These are phyloP conservation scores for Caenorhabditis virilis DNA, from an alignment of 2,888 invertebrate species.

Conservation along the genomic window DNA sequence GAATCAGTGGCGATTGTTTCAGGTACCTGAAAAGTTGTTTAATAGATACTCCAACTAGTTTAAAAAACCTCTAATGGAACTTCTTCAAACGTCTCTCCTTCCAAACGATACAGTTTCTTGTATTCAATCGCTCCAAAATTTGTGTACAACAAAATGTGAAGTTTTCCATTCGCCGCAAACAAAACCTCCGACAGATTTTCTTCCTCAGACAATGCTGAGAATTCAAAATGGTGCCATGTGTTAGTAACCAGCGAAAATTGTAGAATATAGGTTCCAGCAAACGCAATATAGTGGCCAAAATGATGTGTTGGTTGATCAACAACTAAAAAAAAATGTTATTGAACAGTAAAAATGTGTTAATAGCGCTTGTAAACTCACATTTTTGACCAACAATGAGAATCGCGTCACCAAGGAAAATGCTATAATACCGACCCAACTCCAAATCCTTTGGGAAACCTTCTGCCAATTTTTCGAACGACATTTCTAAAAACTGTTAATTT, in stretches of 20 bases:
- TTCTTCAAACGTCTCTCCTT: background rate
- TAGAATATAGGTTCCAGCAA: background rate
- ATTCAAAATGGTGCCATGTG: background rate
- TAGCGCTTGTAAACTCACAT: no score
- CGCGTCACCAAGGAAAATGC: no score
- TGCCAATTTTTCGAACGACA: background rate
- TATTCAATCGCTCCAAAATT: background rate
- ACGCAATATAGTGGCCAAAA: background rate
- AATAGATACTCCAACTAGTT: background rate
- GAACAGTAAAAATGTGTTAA: no score
- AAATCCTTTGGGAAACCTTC: background rate
- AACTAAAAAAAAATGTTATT: background rate
- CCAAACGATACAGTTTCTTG: background rate
- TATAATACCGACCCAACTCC: background rate
- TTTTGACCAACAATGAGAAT: background rate
- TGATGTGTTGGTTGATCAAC: background rate
- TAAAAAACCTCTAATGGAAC: background rate
- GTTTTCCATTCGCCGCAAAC: background rate
- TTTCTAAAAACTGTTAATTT: background rate
- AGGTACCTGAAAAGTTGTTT: background rate
- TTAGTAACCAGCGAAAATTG: background rate
- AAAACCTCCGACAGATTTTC: background rate
- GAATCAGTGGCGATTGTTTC: background rate
- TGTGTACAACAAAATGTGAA: background rate
- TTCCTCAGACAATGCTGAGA: background rate